These are phyloP conservation scores for Dendrolimus punctatus DNA, from an alignment of 1,140 invertebrate species.

Conservation along the genomic window DNA sequence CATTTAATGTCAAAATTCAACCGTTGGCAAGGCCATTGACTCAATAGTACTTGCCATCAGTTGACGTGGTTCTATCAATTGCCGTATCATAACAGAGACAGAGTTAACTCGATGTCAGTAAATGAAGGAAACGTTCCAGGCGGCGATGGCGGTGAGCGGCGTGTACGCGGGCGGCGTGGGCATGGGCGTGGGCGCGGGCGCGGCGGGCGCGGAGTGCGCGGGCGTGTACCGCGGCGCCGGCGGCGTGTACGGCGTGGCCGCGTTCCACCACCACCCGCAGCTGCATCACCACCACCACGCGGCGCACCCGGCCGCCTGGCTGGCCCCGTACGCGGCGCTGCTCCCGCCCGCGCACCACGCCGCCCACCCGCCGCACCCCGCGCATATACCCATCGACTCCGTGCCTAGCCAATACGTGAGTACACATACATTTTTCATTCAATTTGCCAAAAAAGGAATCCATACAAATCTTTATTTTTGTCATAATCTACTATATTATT, in stretches of 20 bases:
- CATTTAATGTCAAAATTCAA: no score
- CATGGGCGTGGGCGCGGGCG: slow-evolving; percentile 31
- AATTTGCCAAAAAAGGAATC: not conserved
- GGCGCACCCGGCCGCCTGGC: slow-evolving; percentile 50
- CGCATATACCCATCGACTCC: slow-evolving; percentile 60
- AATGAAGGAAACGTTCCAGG: slow-evolving; percentile 30
- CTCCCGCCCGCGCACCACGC: slow-evolving; percentile 56
- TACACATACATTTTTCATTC: slow-evolving; percentile 9
- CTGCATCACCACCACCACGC: slow-evolving; percentile 58
- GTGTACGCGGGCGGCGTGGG: slow-evolving; percentile 49
- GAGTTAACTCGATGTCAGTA: no score
- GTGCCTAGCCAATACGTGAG: slow-evolving; percentile 68
- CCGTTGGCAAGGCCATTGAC: no score
- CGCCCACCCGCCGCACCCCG: slow-evolving; percentile 46
- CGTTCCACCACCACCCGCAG: slow-evolving; percentile 52
- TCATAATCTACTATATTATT: no score
- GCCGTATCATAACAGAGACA: no score
- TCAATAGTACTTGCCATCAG: no score
- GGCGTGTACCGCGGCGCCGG: slow-evolving; percentile 53
- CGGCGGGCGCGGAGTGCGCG: slow-evolving; percentile 43
- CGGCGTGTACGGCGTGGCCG: slow-evolving; percentile 52
- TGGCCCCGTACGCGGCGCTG: slow-evolving; percentile 58
- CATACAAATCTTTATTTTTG: no score
- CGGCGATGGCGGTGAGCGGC: slow-evolving; percentile 58
- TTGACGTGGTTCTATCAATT: no score